phyloP scores from a whole-genome alignment of 1,140 invertebrate species.

The Hycleus cichorii region DNA sequence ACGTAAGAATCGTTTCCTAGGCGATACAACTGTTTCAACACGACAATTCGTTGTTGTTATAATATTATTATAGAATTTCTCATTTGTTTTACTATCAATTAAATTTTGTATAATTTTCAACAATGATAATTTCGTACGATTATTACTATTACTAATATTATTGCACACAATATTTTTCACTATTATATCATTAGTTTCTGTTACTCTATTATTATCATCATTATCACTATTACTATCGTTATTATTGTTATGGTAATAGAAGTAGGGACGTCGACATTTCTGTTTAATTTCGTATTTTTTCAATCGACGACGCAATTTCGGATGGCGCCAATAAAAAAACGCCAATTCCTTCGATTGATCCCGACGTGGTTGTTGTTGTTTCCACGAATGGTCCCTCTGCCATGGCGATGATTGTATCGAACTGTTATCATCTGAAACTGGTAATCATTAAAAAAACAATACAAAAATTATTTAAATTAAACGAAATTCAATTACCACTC shows the following conservation, averaged over 20 bases:
- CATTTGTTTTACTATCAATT: constrained; percentile 30
- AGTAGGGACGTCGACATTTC: constrained; percentile 45
- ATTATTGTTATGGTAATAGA: too few species aligned
- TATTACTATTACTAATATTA: constrained; percentile 5
- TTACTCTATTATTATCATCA: constrained; percentile 9
- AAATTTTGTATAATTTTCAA: constrained; percentile 43
- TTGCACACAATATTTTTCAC: constrained; percentile 13
- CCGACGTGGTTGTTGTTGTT: constrained; percentile 64
- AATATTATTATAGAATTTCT: constrained; percentile 25
- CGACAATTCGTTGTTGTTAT: background rate
- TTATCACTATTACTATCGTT: background rate
- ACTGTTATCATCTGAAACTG: constrained; percentile 81
- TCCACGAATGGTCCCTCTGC: constrained; percentile 82
- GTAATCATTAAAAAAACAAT: constrained; percentile 19
- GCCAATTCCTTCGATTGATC: constrained; percentile 64
- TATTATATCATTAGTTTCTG: constrained; percentile 5
- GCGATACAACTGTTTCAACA: constrained; percentile 44
- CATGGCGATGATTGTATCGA: constrained; percentile 81
- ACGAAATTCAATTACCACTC: constrained; percentile 46
- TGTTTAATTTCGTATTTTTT: constrained; percentile 42
- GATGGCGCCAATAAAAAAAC: constrained; percentile 59
- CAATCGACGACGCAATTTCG: constrained; percentile 40
- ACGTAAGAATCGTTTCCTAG: constrained; percentile 53
- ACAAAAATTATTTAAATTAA: background rate
- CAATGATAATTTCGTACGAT: constrained; percentile 27